phyloP scores from a whole-genome alignment of 2,797 vertebrate genomes.

The Loris lydekkerianus region DNA sequence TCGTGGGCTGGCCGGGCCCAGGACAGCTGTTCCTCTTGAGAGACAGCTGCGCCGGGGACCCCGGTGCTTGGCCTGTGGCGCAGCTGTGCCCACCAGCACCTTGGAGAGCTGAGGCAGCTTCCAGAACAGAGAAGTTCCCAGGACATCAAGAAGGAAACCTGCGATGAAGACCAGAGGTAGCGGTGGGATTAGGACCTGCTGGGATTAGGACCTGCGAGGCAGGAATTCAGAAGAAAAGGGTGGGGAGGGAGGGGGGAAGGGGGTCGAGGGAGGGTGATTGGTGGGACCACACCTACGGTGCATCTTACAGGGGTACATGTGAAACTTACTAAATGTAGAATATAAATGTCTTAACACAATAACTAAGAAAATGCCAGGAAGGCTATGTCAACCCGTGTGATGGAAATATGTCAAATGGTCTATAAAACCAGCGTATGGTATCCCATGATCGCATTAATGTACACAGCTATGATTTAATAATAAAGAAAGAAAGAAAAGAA shows the following conservation, averaged over 20 bases:
- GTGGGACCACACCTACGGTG: too few relatives aligned
- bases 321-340: too few relatives aligned
- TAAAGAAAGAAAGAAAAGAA: neutral
- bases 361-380: too few relatives aligned
- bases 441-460: too few relatives aligned
- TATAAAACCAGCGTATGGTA: too few relatives aligned
- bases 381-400: too few relatives aligned
- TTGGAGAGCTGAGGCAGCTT: neutral
- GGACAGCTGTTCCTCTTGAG: constrained; percentile 35
- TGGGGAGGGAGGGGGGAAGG: too few relatives aligned
- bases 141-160: neutral
- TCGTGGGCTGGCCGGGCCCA: neutral
- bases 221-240: neutral
- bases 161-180: neutral
- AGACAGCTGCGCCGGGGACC: constrained; percentile 36
- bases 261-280: too few relatives aligned
- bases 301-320: too few relatives aligned
- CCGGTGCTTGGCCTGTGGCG: neutral
- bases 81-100: neutral
- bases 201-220: fast-evolving
- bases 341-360: too few relatives aligned
- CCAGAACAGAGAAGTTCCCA: neutral
- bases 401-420: too few relatives aligned
- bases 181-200: fast-evolving
- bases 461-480: too few relatives aligned